Evolutionary conservation across 2,113 vertebrate genomes (phyloP), one percentile per base, ranked within the genome.

Genomic region (Cyprichromis sp.): DNA sequence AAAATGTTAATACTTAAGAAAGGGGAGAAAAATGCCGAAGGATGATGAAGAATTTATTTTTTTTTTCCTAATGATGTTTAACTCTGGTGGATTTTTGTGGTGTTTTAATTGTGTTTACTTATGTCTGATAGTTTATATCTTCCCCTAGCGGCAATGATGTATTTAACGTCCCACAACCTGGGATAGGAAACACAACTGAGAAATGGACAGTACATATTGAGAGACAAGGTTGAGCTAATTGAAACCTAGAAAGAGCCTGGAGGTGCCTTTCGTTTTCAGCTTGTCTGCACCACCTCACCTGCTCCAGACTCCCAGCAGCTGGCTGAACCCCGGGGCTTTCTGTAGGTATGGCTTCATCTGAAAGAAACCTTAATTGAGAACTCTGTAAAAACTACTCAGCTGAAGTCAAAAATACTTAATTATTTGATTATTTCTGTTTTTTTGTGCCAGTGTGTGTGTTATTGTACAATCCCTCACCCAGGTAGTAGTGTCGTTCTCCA

Each of bases 281-380:
- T 84, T 84, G 45, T 24, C 17, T 38, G 12, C 34, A 50, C 10
- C 12, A 16, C 6, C 85, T 92, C 90, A 97, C 97, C 96, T 97
- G 91, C 94, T 95, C 95, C 95, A 96, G 71, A 94, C 95, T 8
- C 93, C 92, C 76, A 94, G 92, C 88, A 96, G 82, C 63, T 84
- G 82, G 66, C 83, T 88, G 91, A 96, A 97, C 21, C 97, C 97
- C 1, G 96, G 90, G 5, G 95, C 92, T 40, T 54, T 95, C 79
- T 88, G 89, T 12, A 97, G 93, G 88, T 95, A 96, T 0, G 93
- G 92, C 85, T 94, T 93, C 86, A 97, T 53, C 97, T 97, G 73
- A 42, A 84, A 63, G 26, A 87, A 55, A 79, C 2, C 31, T 29
- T 13, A 36, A 83, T 54, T 7, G 40, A 82, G 2, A 82, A 81